Percentiles rank a stretch among this genome's conserved stretches.
Conservation (phyloP, 2,113 vertebrate species). For the Petrocephalus zakoni region DNA sequence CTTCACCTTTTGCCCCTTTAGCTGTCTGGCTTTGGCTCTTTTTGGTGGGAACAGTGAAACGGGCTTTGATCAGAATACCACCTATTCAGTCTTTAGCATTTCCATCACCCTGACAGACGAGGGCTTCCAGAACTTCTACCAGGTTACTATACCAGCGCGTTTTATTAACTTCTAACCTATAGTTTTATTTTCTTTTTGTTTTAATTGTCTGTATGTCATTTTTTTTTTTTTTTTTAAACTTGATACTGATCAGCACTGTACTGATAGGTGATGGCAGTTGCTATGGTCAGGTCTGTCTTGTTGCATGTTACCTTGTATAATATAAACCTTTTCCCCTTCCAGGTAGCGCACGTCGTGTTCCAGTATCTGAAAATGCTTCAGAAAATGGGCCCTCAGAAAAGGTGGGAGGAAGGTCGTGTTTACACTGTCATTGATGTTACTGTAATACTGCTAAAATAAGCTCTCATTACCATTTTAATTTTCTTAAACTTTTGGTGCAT, state of each 20-base stretch:
- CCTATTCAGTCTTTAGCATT: slow-evolving; percentile 92
- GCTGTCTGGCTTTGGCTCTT: slow-evolving; percentile 88
- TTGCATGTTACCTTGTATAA: background rate
- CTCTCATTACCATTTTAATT: background rate
- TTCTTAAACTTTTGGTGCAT: background rate
- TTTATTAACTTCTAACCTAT: background rate
- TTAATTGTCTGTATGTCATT: background rate
- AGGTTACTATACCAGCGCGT: slow-evolving; percentile 59
- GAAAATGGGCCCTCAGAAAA: slow-evolving; percentile 79
- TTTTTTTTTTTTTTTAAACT: background rate
- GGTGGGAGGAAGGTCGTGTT: slow-evolving; percentile 48
- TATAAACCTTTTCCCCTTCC: slow-evolving; percentile 25
- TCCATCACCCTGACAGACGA: slow-evolving; percentile 90
- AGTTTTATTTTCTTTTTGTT: background rate
- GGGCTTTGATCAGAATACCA: slow-evolving; percentile 92
- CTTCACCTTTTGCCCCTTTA: slow-evolving; percentile 31
- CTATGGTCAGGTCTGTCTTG: background rate
- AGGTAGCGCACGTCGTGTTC: slow-evolving; percentile 89
- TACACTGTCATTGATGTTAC: background rate
- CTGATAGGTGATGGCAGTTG: background rate
- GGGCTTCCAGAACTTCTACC: slow-evolving; percentile 86
- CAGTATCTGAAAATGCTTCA: slow-evolving; percentile 97
- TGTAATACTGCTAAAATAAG: background rate
- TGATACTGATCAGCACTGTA: background rate
- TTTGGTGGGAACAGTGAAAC: slow-evolving; percentile 94